phyloP scores from a whole-genome alignment of 2,888 invertebrate genomes.

The Agonopterix arenella region DNA sequence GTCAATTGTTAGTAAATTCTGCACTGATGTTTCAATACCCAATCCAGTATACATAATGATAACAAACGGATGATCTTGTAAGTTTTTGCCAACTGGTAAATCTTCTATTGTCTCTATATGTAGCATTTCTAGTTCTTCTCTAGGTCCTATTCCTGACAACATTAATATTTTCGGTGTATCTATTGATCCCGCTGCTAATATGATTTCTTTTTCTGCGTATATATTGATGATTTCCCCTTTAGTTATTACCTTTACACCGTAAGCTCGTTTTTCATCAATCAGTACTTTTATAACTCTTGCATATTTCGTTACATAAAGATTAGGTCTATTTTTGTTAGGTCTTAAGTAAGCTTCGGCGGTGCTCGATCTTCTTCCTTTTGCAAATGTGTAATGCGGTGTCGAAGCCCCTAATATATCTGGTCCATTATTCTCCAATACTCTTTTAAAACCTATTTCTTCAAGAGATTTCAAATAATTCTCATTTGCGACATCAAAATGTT shows the following conservation, averaged over 20 bases:
- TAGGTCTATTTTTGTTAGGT: conserved; percentile 33
- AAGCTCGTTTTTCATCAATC: conserved; percentile 34
- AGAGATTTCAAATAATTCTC: conserved; percentile 23
- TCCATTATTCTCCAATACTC: conserved; percentile 28
- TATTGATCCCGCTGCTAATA: conserved; percentile 53
- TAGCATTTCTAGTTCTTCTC: conserved; percentile 31
- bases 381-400: conserved; percentile 32
- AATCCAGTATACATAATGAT: conserved; percentile 39
- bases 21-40: conserved; percentile 28
- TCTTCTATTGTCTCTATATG: conserved; percentile 37
- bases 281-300: conserved; percentile 45
- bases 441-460: conserved; percentile 31
- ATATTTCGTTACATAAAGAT: conserved; percentile 46
- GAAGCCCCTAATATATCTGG: conserved; percentile 25
- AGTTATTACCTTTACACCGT: conserved; percentile 41
- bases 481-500: conserved; percentile 19
- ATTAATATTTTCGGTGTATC: conserved; percentile 56
- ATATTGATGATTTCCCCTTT: conserved; percentile 31
- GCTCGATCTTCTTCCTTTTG: conserved; percentile 50
- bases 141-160: conserved; percentile 57
- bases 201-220: conserved; percentile 44
- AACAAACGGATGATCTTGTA: conserved; percentile 48
- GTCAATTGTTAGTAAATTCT: conserved; percentile 18
- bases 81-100: conserved; percentile 56
- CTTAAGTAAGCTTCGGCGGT: conserved; percentile 53